Evolutionary conservation across 2,888 invertebrate genomes (phyloP), one percentile per base, ranked within the genome.

Genomic region (Caprella mutica): DNA sequence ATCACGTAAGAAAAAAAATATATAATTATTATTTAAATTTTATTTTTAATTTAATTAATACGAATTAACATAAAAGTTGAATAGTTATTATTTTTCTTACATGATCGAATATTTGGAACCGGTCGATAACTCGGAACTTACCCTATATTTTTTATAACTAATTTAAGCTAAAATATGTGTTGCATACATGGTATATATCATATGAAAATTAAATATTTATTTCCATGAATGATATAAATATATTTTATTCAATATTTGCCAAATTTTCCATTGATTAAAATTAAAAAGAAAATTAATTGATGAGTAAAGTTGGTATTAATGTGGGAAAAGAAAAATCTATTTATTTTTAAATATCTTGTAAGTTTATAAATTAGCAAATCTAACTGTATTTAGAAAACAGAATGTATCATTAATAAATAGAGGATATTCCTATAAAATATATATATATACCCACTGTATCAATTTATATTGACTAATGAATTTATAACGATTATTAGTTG

Each of bases 401-500:
- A 38, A 3, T 17, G n/a, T 17, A 38, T 38, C n/a, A 38, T 38
- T 17, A 38, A 17, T 4, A n/a, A n/a, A n/a, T n/a, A n/a, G n/a
- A n/a, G n/a, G 12, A 48, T 5, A 2, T 26, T 14, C 30, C 4
- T 48, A 26, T 21, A 26, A 14, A 48, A 21, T 51, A 35, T 51
- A 35, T 51, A 35, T 51, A 35, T 51, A 35, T 51, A 35, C 24
- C n/a, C 19, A 17, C 9, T 52, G 12, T 52, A 9, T 52, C 4
- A 23, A 9, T 52, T 12, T 52, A 14, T 33, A 40, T 52, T 9
- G 17, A n/a, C 39, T 9, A 23, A 40, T 52, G 12, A 9, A 40
- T 52, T 23, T 38, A 52, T 52, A 53, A 43, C 40, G 40, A 53
- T 53, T 43, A 43, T 43, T 53, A 53, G 26, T n/a, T n/a, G n/a